phyloP scores from a whole-genome alignment of 2,113 vertebrate genomes.

The Bambusicola thoracicus region DNA sequence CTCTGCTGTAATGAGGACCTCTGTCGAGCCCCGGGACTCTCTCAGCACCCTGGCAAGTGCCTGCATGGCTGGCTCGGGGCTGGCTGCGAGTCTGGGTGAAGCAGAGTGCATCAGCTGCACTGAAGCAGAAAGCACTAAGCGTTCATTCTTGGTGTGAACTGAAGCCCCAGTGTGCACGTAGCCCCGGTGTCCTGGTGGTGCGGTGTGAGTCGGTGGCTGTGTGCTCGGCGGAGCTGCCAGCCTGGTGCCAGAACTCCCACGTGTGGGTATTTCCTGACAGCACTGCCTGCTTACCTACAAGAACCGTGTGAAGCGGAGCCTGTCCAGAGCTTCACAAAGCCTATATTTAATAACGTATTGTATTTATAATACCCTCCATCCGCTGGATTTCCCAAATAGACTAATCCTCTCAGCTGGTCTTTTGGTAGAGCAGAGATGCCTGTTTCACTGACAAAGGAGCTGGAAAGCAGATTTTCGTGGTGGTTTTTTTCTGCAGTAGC shows the following conservation, averaged over 20 bases:
- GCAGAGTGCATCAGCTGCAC: neutral
- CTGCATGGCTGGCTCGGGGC: neutral
- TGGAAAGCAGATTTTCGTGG: neutral
- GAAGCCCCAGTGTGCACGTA: slow-evolving; percentile 45
- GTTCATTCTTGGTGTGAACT: slow-evolving; percentile 56
- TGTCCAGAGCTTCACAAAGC: slow-evolving; percentile 66
- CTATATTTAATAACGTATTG: slow-evolving; percentile 56
- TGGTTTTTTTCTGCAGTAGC: neutral
- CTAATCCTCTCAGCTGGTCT: slow-evolving; percentile 58
- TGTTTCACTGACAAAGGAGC: slow-evolving; percentile 24
- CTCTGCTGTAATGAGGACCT: neutral
- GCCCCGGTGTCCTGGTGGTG: neutral
- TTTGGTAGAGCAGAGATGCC: slow-evolving; percentile 46
- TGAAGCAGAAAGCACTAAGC: slow-evolving; percentile 39
- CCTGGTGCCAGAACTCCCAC: neutral
- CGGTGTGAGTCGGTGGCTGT: neutral
- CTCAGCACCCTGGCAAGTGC: neutral
- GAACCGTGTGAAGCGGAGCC: slow-evolving; percentile 30
- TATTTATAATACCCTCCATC: slow-evolving; percentile 60
- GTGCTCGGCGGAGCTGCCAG: slow-evolving; percentile 29
- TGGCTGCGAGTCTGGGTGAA: neutral
- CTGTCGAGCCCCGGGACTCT: neutral
- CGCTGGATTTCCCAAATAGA: slow-evolving; percentile 52
- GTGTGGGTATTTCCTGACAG: neutral
- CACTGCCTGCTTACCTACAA: slow-evolving; percentile 56